Conservation (phyloP, 2,888 invertebrate genomes). For the Melieria picta region DNA sequence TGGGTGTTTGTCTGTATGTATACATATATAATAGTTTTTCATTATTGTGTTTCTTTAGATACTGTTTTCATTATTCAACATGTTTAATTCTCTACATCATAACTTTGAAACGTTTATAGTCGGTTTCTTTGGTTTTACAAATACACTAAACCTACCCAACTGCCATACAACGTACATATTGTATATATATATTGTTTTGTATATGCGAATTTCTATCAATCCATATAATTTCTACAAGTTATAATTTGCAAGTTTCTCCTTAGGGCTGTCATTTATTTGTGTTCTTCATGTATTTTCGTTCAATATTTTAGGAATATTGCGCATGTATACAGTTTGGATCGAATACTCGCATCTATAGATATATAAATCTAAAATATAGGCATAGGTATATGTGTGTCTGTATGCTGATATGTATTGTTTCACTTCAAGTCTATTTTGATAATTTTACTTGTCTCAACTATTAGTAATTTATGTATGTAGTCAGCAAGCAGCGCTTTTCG, state of each 20-base stretch:
- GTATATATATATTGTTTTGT: no score
- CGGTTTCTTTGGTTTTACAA: no score
- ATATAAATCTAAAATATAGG: neutral
- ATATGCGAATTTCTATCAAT: no score
- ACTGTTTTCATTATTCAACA: neutral
- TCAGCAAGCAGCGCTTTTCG: slow-evolving; percentile 6
- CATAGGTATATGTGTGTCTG: slow-evolving; percentile 35
- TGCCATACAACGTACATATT: no score
- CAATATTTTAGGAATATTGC: no score
- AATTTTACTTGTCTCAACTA: slow-evolving; percentile 27
- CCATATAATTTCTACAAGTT: no score
- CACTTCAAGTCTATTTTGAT: slow-evolving; percentile 60
- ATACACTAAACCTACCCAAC: no score
- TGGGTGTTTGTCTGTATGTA: neutral
- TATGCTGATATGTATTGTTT: slow-evolving; percentile 60
- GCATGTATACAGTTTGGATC: no score
- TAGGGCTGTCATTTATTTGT: no score
- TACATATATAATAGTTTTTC: neutral
- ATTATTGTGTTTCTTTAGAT: neutral
- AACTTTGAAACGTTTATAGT: neutral
- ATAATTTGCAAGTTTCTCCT: no score
- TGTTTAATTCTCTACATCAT: neutral
- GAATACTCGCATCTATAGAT: no score
- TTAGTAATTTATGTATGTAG: slow-evolving; percentile 42
- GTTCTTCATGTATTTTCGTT: no score